These are phyloP conservation scores for Rhagoletis zephyria DNA, from an alignment of 1,140 invertebrate species.

Conservation along the genomic window DNA sequence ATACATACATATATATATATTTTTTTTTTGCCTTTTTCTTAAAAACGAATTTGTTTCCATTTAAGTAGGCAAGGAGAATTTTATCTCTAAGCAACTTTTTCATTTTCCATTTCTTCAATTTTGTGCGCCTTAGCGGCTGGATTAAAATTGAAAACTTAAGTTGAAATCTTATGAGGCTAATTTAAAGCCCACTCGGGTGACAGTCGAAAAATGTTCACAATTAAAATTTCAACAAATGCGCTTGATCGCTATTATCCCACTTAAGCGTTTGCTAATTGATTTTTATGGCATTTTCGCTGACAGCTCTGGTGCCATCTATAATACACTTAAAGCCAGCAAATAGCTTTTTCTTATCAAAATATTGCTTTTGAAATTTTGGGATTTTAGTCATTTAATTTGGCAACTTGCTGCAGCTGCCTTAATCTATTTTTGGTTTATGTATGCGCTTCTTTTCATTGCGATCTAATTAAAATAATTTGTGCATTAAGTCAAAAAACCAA, in stretches of 20 bases:
- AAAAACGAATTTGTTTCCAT: not conserved
- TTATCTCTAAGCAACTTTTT: not conserved
- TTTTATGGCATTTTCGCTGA: not conserved
- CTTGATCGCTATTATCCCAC: not conserved
- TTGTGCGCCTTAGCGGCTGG: not conserved
- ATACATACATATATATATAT: too few species aligned
- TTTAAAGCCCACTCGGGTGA: not conserved
- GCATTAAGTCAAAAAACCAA: not conserved
- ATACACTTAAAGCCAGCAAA: not conserved
- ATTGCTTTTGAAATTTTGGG: not conserved
- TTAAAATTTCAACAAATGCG: not conserved
- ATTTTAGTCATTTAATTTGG: not conserved
- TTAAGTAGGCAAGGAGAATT: not conserved
- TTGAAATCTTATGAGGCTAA: not conserved
- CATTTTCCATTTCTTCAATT: not conserved
- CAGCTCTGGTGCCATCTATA: not conserved
- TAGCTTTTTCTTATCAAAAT: not conserved
- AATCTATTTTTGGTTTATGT: not conserved
- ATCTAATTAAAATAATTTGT: slow-evolving; percentile 24
- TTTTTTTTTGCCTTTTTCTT: not conserved
- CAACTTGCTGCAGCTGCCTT: not conserved
- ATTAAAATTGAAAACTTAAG: not conserved
- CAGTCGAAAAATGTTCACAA: not conserved
- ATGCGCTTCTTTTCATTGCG: not conserved
- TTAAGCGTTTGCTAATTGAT: slow-evolving; percentile 39